phyloP scores from a whole-genome alignment of 92 coral and sea anemone species.

The Metridium senile region DNA sequence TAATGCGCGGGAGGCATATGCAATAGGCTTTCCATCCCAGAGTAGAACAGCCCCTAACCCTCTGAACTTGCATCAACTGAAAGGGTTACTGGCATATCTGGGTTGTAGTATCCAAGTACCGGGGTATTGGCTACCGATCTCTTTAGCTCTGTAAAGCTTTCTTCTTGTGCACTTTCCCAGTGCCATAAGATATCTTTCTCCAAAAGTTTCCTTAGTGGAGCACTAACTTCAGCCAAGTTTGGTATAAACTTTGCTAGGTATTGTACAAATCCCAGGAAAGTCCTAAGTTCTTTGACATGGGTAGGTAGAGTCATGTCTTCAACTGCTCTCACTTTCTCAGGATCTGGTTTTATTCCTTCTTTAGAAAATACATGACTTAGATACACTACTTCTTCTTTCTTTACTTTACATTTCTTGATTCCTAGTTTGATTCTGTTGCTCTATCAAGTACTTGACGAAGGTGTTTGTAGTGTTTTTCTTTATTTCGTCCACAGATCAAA shows the following conservation, averaged over 20 bases:
- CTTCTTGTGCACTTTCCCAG: slow-evolving; percentile 53
- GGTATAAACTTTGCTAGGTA: slow-evolving; percentile 59
- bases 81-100: slow-evolving; percentile 43
- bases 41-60: slow-evolving; percentile 42
- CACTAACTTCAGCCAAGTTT: slow-evolving; percentile 46
- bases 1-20: slow-evolving; percentile 56
- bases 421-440: slow-evolving; percentile 51
- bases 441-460: slow-evolving; percentile 55
- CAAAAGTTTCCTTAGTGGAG: slow-evolving; percentile 46
- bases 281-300: slow-evolving; percentile 53
- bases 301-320: slow-evolving; percentile 50
- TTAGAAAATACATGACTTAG: slow-evolving; percentile 65
- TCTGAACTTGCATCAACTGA: slow-evolving; percentile 40
- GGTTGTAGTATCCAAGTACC: slow-evolving; percentile 63
- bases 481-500: slow-evolving; percentile 43
- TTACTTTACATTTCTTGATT: slow-evolving; percentile 50
- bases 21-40: slow-evolving; percentile 45
- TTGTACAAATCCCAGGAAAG: slow-evolving; percentile 60
- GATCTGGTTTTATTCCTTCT: slow-evolving; percentile 62
- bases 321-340: slow-evolving; percentile 59
- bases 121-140: slow-evolving; percentile 48
- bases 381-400: slow-evolving; percentile 54
- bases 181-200: slow-evolving; percentile 42
- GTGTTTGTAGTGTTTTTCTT: slow-evolving; percentile 47
- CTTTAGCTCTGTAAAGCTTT: slow-evolving; percentile 51